Evolutionary conservation across 2,797 vertebrate species (phyloP).

Genomic region (Poecilia gillii): DNA sequence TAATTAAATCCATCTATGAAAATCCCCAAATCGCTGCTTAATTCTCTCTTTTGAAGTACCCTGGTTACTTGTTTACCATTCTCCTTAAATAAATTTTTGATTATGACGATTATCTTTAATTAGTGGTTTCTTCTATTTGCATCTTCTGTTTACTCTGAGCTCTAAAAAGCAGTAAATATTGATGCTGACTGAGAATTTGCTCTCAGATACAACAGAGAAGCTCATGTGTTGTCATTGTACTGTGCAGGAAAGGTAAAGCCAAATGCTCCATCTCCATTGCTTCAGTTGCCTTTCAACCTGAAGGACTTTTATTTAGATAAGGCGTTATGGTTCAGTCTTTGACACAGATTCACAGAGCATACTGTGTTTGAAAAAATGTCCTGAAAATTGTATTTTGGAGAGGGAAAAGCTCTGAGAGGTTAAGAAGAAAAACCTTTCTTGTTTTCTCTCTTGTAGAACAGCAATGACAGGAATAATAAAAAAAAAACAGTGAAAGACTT

Average conservation of each 20-base stretch:
- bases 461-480: not conserved
- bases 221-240: not conserved
- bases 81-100: not conserved
- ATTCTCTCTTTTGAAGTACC: not conserved
- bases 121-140: too few relatives aligned
- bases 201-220: not conserved
- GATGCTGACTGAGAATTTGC: not conserved
- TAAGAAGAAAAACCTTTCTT: not conserved
- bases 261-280: constrained; percentile 3
- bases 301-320: constrained; percentile 18
- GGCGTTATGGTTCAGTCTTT: constrained; percentile 12
- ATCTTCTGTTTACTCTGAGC: not conserved
- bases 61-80: not conserved
- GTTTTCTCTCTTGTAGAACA: not conserved
- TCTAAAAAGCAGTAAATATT: not conserved
- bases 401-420: not conserved
- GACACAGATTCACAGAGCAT: constrained; percentile 29
- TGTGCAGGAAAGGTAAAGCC: not conserved
- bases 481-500: not conserved
- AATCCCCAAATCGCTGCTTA: not conserved
- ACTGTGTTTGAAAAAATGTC: constrained; percentile 20
- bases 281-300: constrained; percentile 17
- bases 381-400: not conserved
- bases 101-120: not conserved
- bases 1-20: not conserved